Evolutionary conservation across 2,888 invertebrate genomes (phyloP), one percentile per base, ranked within the genome.

Genomic region (Scaptomyza cyrtandrae): DNA sequence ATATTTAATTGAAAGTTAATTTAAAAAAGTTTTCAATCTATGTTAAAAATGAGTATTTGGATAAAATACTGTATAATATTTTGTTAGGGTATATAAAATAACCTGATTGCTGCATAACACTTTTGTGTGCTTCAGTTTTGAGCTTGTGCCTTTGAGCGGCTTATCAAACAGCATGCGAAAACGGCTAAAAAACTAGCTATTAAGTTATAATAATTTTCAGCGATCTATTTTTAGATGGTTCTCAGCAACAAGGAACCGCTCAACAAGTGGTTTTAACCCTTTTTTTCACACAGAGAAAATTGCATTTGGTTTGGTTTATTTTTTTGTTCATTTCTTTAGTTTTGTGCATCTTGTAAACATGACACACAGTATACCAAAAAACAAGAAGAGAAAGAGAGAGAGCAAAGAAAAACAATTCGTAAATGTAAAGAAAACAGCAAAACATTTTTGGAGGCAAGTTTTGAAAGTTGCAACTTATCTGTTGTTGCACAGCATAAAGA

Each of bases 381-480:
- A 5, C 11, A 13, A 35, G 0, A 35, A 6, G n/a, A 14, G 6
- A 52, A 35, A 44, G 27, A n/a, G n/a, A 39, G 35, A 55, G n/a
- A 50, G n/a, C 10, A n/a, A 35, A 50, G 19, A 58, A 70, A 44
- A 63, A 74, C 63, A 81, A 63, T 78, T 64, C 53, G 44, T 52
- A 74, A 80, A 74, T 78, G 64, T 75, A 75, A 74, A 81, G 86
- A 74, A 87, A 81, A 87, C 67, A 75, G 71, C 37, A 69, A 86
- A 88, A 87, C 84, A 84, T 68, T 80, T 67, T 71, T 61, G 68
- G 73, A 73, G 71, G 57, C 81, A 87, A 85, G 86, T 85, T 85
- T 87, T 86, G 79, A 89, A 85, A 85, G 86, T 85, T 89, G 89
- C 88, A 85, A 85, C 88, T 89, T 85, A 85, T 85, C 85, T 89